A percentile compares a stretch with the other conserved stretches of the same genome.
Conservation (phyloP, 2,113 vertebrate species). For the Solenodon paradoxus region DNA sequence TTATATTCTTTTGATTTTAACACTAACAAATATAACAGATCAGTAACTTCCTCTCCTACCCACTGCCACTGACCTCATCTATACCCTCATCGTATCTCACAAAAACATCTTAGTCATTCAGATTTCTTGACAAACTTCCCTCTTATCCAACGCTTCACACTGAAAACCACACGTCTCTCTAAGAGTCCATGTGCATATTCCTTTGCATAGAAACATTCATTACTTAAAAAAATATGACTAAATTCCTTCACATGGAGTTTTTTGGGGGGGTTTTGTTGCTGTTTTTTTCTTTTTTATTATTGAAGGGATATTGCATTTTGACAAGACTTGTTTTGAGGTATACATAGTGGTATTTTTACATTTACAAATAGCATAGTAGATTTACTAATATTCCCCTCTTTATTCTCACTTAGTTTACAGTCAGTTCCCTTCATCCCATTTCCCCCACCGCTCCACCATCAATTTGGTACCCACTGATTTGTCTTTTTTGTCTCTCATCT, state of each 20-base stretch:
- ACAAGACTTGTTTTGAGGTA: too few relatives aligned
- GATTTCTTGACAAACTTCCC: background rate
- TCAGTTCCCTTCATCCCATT: too few relatives aligned
- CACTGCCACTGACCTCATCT: background rate
- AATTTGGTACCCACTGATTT: too few relatives aligned
- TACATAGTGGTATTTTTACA: too few relatives aligned
- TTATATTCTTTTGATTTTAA: background rate
- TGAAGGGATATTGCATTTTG: too few relatives aligned
- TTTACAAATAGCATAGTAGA: too few relatives aligned
- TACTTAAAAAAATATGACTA: conserved; percentile 26
- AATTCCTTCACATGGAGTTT: background rate
- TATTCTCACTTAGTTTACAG: too few relatives aligned
- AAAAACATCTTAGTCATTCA: background rate
- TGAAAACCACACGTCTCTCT: background rate
- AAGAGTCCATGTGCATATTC: background rate
- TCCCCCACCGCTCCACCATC: too few relatives aligned
- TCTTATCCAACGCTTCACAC: background rate
- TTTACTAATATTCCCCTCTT: too few relatives aligned
- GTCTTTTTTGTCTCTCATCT: too few relatives aligned
- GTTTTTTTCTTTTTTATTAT: too few relatives aligned
- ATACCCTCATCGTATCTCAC: background rate
- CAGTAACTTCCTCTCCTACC: background rate
- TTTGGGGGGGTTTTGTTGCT: too few relatives aligned
- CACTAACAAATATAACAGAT: background rate
- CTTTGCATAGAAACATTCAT: background rate